Evolutionary conservation across 2,113 vertebrate genomes (phyloP).

Genomic region (Nestor notabilis): DNA sequence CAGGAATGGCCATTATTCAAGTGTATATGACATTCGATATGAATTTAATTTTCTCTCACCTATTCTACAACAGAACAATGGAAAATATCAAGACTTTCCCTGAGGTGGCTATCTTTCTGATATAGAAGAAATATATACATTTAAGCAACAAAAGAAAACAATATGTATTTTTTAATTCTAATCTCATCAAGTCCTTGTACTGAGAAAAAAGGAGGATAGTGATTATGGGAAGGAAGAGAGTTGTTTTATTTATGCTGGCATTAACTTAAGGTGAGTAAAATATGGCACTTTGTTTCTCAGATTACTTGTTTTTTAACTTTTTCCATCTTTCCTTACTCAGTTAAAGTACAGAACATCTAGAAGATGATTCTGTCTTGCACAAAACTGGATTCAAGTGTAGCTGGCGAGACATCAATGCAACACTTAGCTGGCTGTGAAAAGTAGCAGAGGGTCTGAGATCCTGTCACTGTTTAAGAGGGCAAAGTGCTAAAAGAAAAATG

Average conservation of each 20-base stretch:
- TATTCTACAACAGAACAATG: background rate
- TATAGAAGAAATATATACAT: background rate
- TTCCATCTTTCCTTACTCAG: background rate
- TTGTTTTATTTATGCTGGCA: background rate
- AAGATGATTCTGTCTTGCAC: constrained; percentile 25
- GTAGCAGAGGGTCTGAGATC: background rate
- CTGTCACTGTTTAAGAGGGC: constrained; percentile 13
- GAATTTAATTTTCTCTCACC: background rate
- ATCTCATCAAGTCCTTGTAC: background rate
- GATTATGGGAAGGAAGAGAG: background rate
- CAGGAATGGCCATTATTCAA: background rate
- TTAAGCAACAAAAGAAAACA: background rate
- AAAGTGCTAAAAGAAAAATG: constrained; percentile 27
- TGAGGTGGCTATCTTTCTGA: background rate
- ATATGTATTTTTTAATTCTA: background rate
- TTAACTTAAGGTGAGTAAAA: background rate
- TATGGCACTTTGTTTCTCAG: background rate
- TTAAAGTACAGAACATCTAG: background rate
- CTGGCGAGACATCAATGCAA: background rate
- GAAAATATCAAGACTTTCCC: background rate
- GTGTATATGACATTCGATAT: background rate
- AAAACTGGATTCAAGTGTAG: constrained; percentile 3
- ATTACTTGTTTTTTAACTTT: background rate
- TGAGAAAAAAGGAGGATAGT: background rate
- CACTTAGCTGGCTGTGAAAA: constrained; percentile 1